These are phyloP conservation scores for Oscheius onirici DNA, from an alignment of 2,888 invertebrate genomes.

Conservation along the genomic window DNA sequence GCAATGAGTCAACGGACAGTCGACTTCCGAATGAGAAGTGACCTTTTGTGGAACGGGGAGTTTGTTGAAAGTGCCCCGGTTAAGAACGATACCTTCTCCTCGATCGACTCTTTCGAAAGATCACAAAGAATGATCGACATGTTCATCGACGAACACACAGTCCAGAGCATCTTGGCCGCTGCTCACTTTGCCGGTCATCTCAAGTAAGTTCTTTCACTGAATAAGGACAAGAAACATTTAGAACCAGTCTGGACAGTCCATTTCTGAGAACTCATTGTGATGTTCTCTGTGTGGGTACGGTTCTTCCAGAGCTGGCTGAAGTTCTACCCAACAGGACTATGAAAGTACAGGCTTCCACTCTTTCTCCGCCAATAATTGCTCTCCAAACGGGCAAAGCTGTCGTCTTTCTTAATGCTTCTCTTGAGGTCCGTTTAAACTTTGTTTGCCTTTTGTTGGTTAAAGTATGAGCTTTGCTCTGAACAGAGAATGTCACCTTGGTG, in stretches of 20 bases:
- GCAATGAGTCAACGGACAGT: conserved; percentile 56
- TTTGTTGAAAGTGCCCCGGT: conserved; percentile 52
- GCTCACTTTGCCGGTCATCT: conserved; percentile 64
- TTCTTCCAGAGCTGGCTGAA: conserved; percentile 61
- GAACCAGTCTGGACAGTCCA: conserved; percentile 63
- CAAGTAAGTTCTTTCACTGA: conserved; percentile 32
- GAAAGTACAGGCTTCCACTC: conserved; percentile 58
- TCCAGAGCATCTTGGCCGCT: conserved; percentile 65
- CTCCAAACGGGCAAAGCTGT: conserved; percentile 57
- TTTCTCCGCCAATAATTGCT: conserved; percentile 63
- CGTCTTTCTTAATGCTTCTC: conserved; percentile 62
- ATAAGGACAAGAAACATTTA: conserved; percentile 23
- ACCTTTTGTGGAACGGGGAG: conserved; percentile 54
- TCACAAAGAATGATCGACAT: conserved; percentile 64
- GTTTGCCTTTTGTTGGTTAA: too few species aligned
- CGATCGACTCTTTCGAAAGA: conserved; percentile 49
- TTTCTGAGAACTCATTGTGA: conserved; percentile 67
- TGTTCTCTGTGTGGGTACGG: conserved; percentile 66
- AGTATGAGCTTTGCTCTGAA: too few species aligned
- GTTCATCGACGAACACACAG: conserved; percentile 66
- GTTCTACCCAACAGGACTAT: conserved; percentile 56
- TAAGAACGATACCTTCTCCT: conserved; percentile 41
- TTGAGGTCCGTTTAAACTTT: conserved; percentile 44
- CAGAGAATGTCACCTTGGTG: too few species aligned
- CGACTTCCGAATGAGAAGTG: conserved; percentile 62